phyloP scores from a whole-genome alignment of 2,888 invertebrate species.

The Idaea straminata region DNA sequence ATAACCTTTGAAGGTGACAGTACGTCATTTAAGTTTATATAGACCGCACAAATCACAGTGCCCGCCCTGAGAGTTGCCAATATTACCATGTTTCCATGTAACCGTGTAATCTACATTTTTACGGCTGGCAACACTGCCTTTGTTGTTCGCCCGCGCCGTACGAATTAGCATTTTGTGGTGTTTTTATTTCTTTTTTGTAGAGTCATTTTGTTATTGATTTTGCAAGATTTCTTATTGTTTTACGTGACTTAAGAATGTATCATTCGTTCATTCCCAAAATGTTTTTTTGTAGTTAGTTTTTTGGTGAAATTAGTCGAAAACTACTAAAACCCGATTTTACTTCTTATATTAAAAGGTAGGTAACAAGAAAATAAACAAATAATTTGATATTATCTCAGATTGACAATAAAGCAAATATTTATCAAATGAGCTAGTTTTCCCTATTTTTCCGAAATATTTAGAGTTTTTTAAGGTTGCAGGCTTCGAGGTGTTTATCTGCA shows the following conservation, averaged over 20 bases:
- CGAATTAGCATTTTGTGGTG: conserved; percentile 10
- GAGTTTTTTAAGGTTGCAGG: too few relatives aligned
- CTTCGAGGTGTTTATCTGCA: too few relatives aligned
- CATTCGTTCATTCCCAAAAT: too few relatives aligned
- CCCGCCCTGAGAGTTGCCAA: conserved; percentile 35
- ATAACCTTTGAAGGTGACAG: conserved; percentile 2
- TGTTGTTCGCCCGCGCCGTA: conserved; percentile 22
- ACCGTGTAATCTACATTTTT: conserved; percentile 31
- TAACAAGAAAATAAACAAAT: too few relatives aligned
- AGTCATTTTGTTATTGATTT: conserved; percentile 2
- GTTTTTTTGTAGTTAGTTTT: too few relatives aligned
- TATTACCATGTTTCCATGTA: conserved; percentile 31
- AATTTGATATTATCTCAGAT: too few relatives aligned
- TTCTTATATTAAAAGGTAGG: too few relatives aligned
- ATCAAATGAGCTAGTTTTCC: too few relatives aligned
- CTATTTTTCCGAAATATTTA: too few relatives aligned
- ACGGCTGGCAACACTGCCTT: conserved; percentile 34
- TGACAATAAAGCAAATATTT: too few relatives aligned
- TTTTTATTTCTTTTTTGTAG: conserved; percentile 11
- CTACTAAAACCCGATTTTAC: too few relatives aligned
- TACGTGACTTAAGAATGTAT: neutral
- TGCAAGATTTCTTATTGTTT: neutral
- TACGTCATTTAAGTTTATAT: conserved; percentile 11
- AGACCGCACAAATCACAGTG: conserved; percentile 32
- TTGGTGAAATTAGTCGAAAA: too few relatives aligned